phyloP scores from a whole-genome alignment of 1,140 invertebrate species.

The Theocolax elegans region DNA sequence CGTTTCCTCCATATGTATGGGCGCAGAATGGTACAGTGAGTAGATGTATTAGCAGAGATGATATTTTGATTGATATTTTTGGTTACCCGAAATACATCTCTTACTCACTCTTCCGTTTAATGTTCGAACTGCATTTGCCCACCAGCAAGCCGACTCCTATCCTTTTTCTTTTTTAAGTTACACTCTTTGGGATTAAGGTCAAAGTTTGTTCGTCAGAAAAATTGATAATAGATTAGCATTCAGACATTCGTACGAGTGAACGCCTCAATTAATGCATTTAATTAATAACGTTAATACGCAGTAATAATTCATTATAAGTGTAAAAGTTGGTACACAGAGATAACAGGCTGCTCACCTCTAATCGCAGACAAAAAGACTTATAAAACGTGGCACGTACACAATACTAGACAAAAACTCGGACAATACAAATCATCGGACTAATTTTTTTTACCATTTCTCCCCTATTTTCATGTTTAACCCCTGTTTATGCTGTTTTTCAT shows the following conservation, averaged over 20 bases:
- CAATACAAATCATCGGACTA: conserved; percentile 65
- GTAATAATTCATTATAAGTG: conserved; percentile 60
- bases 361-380: conserved; percentile 62
- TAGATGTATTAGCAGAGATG: conserved; percentile 49
- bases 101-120: conserved; percentile 23
- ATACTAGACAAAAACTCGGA: conserved; percentile 64
- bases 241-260: conserved; percentile 29
- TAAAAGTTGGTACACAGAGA: conserved; percentile 63
- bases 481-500: conserved; percentile 41
- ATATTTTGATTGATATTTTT: conserved; percentile 43
- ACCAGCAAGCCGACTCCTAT: conserved; percentile 34
- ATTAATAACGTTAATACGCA: conserved; percentile 41
- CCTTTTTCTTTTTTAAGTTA: conserved; percentile 29
- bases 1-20: conserved; percentile 1
- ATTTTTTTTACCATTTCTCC: conserved; percentile 47
- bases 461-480: conserved; percentile 40
- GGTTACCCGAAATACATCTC: conserved; percentile 25
- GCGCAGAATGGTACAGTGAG: conserved; percentile 48
- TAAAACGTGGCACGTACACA: conserved; percentile 66
- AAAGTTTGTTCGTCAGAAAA: conserved; percentile 41
- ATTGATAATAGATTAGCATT: conserved; percentile 40
- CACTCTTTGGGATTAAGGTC: conserved; percentile 38
- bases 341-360: conserved; percentile 58
- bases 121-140: conserved; percentile 10
- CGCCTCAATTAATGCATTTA: conserved; percentile 37